phyloP scores from a whole-genome alignment of 2,113 vertebrate genomes.

The Gobius niger region DNA sequence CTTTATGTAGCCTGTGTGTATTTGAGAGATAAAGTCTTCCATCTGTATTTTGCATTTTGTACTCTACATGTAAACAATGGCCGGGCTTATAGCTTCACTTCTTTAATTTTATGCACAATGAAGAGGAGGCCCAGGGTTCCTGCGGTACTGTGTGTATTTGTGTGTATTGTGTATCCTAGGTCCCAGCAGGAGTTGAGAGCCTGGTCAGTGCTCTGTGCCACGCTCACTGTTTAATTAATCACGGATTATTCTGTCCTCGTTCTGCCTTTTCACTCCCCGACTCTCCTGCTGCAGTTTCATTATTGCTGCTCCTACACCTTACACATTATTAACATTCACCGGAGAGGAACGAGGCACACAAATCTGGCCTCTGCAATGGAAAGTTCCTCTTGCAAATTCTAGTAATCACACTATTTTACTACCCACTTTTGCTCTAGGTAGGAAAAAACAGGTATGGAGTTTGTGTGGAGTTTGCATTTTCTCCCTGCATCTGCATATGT shows the following conservation, averaged over 20 bases:
- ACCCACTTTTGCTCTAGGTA: too few species aligned
- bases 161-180: slow-evolving; percentile 4
- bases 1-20: background rate
- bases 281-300: background rate
- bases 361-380: too few species aligned
- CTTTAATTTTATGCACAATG: background rate
- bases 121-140: background rate
- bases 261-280: slow-evolving; percentile 9
- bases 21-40: too few species aligned
- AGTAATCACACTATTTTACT: too few species aligned
- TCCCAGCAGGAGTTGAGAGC: slow-evolving; percentile 35
- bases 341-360: too few species aligned
- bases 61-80: too few species aligned
- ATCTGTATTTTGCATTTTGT: too few species aligned
- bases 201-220: slow-evolving; percentile 26
- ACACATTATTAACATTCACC: background rate
- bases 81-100: too few species aligned
- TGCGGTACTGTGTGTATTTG: background rate
- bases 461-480: too few species aligned
- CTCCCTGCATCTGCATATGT: too few species aligned
- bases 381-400: too few species aligned
- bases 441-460: too few species aligned
- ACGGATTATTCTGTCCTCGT: slow-evolving; percentile 16
- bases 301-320: background rate
- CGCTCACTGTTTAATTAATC: slow-evolving; percentile 32